Base-by-base conservation (phyloP, 1,140 invertebrate genomes). In the Drusus annulatus region DNA sequence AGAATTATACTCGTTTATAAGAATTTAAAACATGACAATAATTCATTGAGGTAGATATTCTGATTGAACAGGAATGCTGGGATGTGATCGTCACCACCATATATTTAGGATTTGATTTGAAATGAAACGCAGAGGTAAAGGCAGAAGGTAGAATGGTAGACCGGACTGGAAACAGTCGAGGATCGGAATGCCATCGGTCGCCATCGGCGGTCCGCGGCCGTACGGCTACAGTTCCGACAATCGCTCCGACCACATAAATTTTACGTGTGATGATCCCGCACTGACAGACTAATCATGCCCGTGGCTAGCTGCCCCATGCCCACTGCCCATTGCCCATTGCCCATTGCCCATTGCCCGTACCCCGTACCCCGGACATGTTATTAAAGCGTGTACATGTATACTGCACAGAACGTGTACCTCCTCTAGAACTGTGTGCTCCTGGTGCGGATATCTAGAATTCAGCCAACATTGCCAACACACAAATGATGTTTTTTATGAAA, bases 271-370 rank as follows among this genome's bases (percentile, higher is more conserved):
- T 83, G 81, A 83, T 80, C 78, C 56, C 62, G 60, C 75, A 63
- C 36, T 83, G 81, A 83, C 81, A 83, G 81, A 21, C 81, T 83
- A 83, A 83, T 83, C 81, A 80, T 80, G 78, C 81, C 81, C 63
- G 81, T 68, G 79, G 79, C 81, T 80, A 16, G 51, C 68, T 17
- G 28, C 15, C 21, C 36, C 21, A 51, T 51, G 16, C 17, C 50
- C 68, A 28, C 17, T 16, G 45, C 17, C 62, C 10, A 7, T 23
- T 17, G 62, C 23, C 17, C 56, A 23, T 60, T 1, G 2, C 31
- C 7, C 8, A n/a, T n/a, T 17, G 62, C 23, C 17, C 56, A 23
- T 60, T 1, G 2, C 31, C 7, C 8, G 6, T 36, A 36, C 31
- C 31, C 31, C 4, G 31, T 36, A 36, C 31, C 31, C 3, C 31